These are phyloP conservation scores for Ichneumoninae sp. DNA, from an alignment of 2,888 invertebrate species.

Conservation along the genomic window DNA sequence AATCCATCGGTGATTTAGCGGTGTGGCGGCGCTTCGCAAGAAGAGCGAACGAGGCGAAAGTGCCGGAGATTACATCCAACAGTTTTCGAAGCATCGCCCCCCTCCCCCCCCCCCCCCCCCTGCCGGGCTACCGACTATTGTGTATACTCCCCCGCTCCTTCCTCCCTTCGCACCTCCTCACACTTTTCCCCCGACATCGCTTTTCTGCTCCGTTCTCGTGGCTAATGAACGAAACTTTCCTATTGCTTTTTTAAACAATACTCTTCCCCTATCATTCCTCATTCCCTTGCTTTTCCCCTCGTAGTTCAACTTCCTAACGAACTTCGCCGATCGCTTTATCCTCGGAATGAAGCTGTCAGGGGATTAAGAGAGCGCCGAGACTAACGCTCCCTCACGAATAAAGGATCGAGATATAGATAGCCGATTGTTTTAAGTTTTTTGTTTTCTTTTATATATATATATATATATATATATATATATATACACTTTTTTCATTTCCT, in stretches of 20 bases:
- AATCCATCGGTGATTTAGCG: slow-evolving; percentile 58
- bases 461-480: not conserved
- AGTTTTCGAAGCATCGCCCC: slow-evolving; percentile 57
- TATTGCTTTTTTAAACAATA: slow-evolving; percentile 77
- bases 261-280: slow-evolving; percentile 47
- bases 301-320: slow-evolving; percentile 73
- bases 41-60: slow-evolving; percentile 37
- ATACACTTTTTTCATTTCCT: not conserved
- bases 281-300: slow-evolving; percentile 48
- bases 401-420: slow-evolving; percentile 40
- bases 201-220: slow-evolving; percentile 61
- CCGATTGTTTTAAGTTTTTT: slow-evolving; percentile 19
- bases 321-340: slow-evolving; percentile 74
- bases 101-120: slow-evolving; percentile 28
- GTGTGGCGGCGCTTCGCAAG: slow-evolving; percentile 39
- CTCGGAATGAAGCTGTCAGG: slow-evolving; percentile 61
- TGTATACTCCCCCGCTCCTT: slow-evolving; percentile 17
- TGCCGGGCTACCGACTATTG: slow-evolving; percentile 32
- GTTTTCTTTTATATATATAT: not conserved
- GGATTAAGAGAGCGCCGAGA: slow-evolving; percentile 53
- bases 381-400: slow-evolving; percentile 25
- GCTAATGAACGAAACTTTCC: slow-evolving; percentile 76
- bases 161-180: slow-evolving; percentile 30
- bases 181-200: slow-evolving; percentile 26
- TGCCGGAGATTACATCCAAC: slow-evolving; percentile 60